A percentile compares a stretch with the other conserved stretches of the same genome.
phyloP scores from a whole-genome alignment of 1,140 invertebrate species.

The Arctopsyche grandis region DNA sequence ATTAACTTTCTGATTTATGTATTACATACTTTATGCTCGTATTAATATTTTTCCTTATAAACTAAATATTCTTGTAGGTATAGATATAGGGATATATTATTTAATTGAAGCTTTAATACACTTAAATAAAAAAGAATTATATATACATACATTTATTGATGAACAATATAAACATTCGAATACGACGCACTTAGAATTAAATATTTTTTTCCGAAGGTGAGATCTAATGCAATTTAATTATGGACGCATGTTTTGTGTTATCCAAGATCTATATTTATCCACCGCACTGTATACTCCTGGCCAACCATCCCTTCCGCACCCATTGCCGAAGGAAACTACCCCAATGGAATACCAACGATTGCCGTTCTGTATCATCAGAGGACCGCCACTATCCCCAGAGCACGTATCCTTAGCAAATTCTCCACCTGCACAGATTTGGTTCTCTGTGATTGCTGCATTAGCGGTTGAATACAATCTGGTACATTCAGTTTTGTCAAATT shows the following conservation, averaged over 20 bases:
- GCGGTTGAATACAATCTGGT: slow-evolving; percentile 61
- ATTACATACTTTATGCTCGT: no score
- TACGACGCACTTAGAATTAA: background rate
- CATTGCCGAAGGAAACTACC: slow-evolving; percentile 77
- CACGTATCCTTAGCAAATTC: slow-evolving; percentile 74
- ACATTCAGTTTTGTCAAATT: slow-evolving; percentile 65
- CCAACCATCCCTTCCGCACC: slow-evolving; percentile 74
- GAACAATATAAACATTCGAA: background rate
- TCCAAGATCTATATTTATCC: slow-evolving; percentile 73
- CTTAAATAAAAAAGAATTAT: no score
- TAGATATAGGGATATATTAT: no score
- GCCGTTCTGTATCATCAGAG: slow-evolving; percentile 69
- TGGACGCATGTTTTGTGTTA: slow-evolving; percentile 66
- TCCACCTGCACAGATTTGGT: slow-evolving; percentile 76
- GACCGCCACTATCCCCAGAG: slow-evolving; percentile 81
- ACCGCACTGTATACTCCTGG: slow-evolving; percentile 80
- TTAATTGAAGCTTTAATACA: no score
- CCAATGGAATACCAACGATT: slow-evolving; percentile 67
- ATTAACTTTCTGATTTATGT: no score
- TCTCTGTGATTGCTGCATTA: slow-evolving; percentile 62
- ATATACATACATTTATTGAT: background rate
- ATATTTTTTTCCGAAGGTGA: no score
- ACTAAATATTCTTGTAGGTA: no score
- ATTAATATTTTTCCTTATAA: no score
- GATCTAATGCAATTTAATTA: background rate